phyloP scores from a whole-genome alignment of 2,113 vertebrate species.

The Terrapene triunguis region DNA sequence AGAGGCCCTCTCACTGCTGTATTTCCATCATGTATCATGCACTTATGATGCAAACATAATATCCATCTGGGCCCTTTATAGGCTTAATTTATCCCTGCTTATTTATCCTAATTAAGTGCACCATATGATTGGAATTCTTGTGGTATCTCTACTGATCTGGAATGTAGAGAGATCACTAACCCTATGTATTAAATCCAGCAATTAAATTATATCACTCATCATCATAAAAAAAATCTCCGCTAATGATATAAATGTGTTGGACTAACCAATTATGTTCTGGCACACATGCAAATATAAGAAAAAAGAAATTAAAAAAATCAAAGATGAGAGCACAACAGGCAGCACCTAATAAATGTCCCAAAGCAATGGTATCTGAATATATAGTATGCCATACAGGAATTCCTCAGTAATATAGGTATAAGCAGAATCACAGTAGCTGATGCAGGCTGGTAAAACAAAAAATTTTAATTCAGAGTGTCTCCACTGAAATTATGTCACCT shows the following conservation, averaged over 20 bases:
- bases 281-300: neutral
- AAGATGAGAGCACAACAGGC: neutral
- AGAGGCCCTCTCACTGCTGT: conserved; percentile 27
- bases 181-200: conserved; percentile 58
- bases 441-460: neutral
- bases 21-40: conserved; percentile 55
- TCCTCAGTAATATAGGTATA: neutral
- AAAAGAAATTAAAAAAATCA: neutral
- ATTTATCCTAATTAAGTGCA: conserved; percentile 67
- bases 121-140: conserved; percentile 62
- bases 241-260: conserved; percentile 55
- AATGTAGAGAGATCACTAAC: conserved; percentile 57
- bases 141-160: conserved; percentile 57
- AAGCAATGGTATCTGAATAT: neutral
- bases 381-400: accelerated
- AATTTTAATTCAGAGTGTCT: neutral
- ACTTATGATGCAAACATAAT: conserved; percentile 55
- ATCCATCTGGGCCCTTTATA: conserved; percentile 54
- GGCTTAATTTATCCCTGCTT: conserved; percentile 58
- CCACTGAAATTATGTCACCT: neutral
- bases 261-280: conserved; percentile 24
- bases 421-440: accelerated
- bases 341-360: neutral
- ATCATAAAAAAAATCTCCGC: conserved; percentile 14
- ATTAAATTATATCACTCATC: conserved; percentile 60